Evolutionary conservation across 2,113 vertebrate species (phyloP).

Genomic region (Podarcis cretensis): DNA sequence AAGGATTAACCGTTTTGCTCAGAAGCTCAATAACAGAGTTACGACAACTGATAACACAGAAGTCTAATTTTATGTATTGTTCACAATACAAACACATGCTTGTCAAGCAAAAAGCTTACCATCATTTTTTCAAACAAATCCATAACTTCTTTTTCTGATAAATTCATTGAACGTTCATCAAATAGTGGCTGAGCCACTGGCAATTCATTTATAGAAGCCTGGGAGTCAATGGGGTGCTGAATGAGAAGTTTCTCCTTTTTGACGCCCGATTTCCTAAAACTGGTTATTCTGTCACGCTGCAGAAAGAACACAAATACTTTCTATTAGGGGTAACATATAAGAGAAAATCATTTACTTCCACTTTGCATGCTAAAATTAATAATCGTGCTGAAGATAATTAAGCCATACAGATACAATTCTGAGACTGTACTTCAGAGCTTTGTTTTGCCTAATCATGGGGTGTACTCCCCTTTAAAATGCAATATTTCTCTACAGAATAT

Average conservation of each 20-base stretch:
- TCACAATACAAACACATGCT: not conserved
- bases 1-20: not conserved
- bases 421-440: slow-evolving; percentile 53
- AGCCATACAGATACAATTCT: slow-evolving; percentile 64
- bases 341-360: slow-evolving; percentile 16
- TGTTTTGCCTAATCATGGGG: not conserved
- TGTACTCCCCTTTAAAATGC: not conserved
- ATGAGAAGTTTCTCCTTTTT: slow-evolving; percentile 95
- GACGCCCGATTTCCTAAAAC: slow-evolving; percentile 89
- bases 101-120: slow-evolving; percentile 76
- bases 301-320: slow-evolving; percentile 66
- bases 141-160: slow-evolving; percentile 97
- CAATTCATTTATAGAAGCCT: slow-evolving; percentile 82
- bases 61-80: not conserved
- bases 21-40: not conserved
- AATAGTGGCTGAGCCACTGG: slow-evolving; percentile 88
- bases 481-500: not conserved
- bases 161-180: slow-evolving; percentile 92
- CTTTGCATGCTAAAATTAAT: not conserved
- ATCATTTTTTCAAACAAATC: slow-evolving; percentile 99
- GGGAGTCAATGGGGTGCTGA: slow-evolving; percentile 92
- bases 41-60: not conserved
- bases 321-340: slow-evolving; percentile 48
- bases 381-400: slow-evolving; percentile 57
- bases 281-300: slow-evolving; percentile 95